A percentile compares a stretch with the other conserved stretches of the same genome.
phyloP scores from a whole-genome alignment of 1,140 invertebrate species.

The Conus betulinus region DNA sequence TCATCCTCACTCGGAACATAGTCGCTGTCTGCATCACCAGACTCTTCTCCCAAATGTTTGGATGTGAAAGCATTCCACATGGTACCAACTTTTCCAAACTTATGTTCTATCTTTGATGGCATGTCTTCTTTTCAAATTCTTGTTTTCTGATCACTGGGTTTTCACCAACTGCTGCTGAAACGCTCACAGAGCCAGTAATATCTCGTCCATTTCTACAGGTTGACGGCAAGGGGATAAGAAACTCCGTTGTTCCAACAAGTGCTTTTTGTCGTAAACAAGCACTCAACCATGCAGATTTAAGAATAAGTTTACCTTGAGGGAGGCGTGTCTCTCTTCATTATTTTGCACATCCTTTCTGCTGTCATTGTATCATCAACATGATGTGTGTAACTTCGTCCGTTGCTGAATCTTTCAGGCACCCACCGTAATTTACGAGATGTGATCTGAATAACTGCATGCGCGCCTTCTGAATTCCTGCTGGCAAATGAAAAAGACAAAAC shows the following conservation, averaged over 20 bases:
- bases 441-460: constrained; percentile 68
- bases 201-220: neutral
- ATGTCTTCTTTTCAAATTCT: constrained; percentile 29
- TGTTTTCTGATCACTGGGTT: neutral
- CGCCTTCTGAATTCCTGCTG: constrained; percentile 71
- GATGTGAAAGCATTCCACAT: constrained; percentile 51
- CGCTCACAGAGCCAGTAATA: neutral
- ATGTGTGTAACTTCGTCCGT: constrained; percentile 58
- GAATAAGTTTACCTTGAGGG: constrained; percentile 55
- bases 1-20: constrained; percentile 68
- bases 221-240: neutral
- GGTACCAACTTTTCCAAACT: constrained; percentile 52
- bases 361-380: constrained; percentile 72
- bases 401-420: constrained; percentile 36
- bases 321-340: constrained; percentile 61
- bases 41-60: constrained; percentile 19
- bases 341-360: constrained; percentile 58
- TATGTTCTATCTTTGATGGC: neutral
- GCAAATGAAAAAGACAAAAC: constrained; percentile 60
- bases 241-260: neutral
- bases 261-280: constrained; percentile 66
- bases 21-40: constrained; percentile 63
- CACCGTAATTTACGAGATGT: constrained; percentile 67
- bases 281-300: constrained; percentile 73
- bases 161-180: neutral